Percentiles rank a stretch among this genome's conserved stretches.
Conservation (phyloP, 2,113 vertebrate genomes). For the Procavia capensis region DNA sequence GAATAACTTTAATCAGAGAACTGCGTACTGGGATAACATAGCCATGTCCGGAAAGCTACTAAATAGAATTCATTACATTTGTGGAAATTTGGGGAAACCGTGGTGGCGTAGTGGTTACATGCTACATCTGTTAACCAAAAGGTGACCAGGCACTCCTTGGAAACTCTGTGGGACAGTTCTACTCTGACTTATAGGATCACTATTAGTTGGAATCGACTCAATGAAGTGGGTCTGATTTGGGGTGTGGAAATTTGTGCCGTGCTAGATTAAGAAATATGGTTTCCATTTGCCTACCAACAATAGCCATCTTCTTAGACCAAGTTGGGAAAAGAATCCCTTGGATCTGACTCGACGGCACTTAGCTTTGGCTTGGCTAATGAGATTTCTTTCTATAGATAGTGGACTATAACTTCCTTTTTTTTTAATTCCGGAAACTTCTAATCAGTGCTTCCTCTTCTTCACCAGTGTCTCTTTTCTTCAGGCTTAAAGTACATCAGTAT, state of each 20-base stretch:
- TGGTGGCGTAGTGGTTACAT: too few relatives aligned
- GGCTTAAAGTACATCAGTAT: neutral
- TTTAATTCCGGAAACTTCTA: slow-evolving; percentile 1
- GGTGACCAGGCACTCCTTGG: too few relatives aligned
- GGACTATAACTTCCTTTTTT: neutral
- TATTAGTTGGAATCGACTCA: too few relatives aligned
- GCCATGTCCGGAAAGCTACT: neutral
- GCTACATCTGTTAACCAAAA: too few relatives aligned
- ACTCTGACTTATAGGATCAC: too few relatives aligned
- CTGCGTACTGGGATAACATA: neutral
- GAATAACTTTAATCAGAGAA: neutral
- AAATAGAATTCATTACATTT: neutral
- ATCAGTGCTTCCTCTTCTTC: neutral
- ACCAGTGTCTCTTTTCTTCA: neutral
- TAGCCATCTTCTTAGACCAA: slow-evolving; percentile 17
- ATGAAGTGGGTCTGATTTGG: too few relatives aligned
- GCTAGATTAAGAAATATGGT: slow-evolving; percentile 1
- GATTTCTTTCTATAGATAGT: neutral
- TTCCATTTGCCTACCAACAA: slow-evolving; percentile 2
- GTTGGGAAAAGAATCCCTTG: neutral
- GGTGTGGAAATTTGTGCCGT: neutral
- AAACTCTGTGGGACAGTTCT: too few relatives aligned
- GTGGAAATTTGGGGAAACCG: slow-evolving; percentile 22
- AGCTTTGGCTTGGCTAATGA: too few relatives aligned
- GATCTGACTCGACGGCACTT: too few relatives aligned